Base-by-base conservation (phyloP, 30 jellyfish, hydroid and myxozoan species). In the Rhopilema esculentum region DNA sequence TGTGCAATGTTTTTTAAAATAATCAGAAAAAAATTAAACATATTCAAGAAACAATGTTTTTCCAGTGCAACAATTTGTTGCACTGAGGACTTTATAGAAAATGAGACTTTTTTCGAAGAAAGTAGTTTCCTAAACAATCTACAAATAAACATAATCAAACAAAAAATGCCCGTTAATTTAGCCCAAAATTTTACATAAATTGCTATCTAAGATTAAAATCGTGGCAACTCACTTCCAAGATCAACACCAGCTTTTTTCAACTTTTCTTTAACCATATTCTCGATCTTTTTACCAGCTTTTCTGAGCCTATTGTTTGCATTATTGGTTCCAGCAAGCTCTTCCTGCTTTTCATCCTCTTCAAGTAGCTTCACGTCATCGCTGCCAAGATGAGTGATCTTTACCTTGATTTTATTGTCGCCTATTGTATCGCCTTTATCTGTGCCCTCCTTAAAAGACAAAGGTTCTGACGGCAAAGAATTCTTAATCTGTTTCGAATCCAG, bases 171-270 rank as follows among this genome's bases (percentile, higher is more conserved):
- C n/a, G n/a, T n/a, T n/a, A n/a, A n/a, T n/a, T n/a, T n/a, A n/a
- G n/a, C n/a, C n/a, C n/a, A n/a, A n/a, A n/a, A n/a, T n/a, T n/a
- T n/a, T n/a, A n/a, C n/a, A n/a, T n/a, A n/a, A n/a, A n/a, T n/a
- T n/a, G n/a, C n/a, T n/a, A n/a, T n/a, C n/a, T n/a, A n/a, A n/a
- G n/a, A n/a, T n/a, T n/a, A n/a, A n/a, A n/a, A n/a, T n/a, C n/a
- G n/a, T n/a, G n/a, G n/a, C n/a, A n/a, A 69, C 93, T 8, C 77
- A 88, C 98, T 90, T 70, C 92, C 91, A 61, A 93, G 25, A 63
- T 88, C 89, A 17, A 93, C 86, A 16, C 98, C 98, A 23, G 97
- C 98, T 29, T 87, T 91, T 61, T 87, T 83, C 53, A 93, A 51
- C 72, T 93, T 88, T 66, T 83, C 85, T 65, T 89, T 83, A 27